Base-by-base conservation (phyloP, 2,888 invertebrate species). In the Lordiphosa fenestrarum region DNA sequence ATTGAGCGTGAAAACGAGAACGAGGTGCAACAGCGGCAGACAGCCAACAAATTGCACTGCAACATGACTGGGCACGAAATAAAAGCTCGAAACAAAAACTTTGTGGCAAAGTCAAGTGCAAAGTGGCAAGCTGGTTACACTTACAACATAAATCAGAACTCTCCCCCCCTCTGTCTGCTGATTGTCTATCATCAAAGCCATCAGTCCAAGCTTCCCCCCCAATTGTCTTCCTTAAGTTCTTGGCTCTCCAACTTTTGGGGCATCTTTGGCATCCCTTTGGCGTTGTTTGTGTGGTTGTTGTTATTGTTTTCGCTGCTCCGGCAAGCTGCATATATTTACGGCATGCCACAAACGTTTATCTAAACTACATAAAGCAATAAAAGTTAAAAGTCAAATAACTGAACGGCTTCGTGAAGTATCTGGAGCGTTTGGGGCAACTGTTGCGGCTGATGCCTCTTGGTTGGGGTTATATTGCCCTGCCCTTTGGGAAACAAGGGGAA, bases 341-440 rank as follows among this genome's bases (percentile, higher is more conserved):
- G 82, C 64, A 84, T 84, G 71, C 84, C 84, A 82, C 80, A 84
- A 81, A 84, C 80, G 80, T 81, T 81, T 81, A 84, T 81, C 80
- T 84, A 82, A 82, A 81, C 80, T 66, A 84, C 77, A 78, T 81
- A 78, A 83, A 84, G 83, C 75, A 84, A 81, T 81, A 81, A 81
- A 81, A 81, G 80, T 84, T 82, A 76, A 78, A 78, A 78, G 77
- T 78, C 77, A 78, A 78, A 84, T 78, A 78, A 78, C 77, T 75
- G 83, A 65, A 66, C 41, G 38, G 72, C 36, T 60, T 62, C 44
- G 19, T 53, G 23, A 44, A 55, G 56, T 64, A 55, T 64, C 55
- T 63, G 62, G 30, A 33, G 54, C 63, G 64, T 64, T 63, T 63
- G 62, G 30, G 36, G 54, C 63, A 63, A 62, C 49, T 66, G 53